Percentiles rank a stretch among this genome's conserved stretches.
Conservation (phyloP, 2,113 vertebrate species). For the rabbit (Oryctolagus cuniculus) region mOryCun1.1 NC_091448.1:11870501-11871000, state of each 20-base stretch:
- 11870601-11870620: accelerated
- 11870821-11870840: no score
- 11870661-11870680: neutral
- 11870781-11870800: neutral
- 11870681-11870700: neutral
- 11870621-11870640: neutral
- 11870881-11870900: neutral
- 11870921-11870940: neutral
- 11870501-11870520: accelerated
- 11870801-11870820: neutral
- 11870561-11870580: neutral
- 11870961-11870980: neutral
- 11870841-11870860: no score
- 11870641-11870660: neutral
- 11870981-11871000: neutral
- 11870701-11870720: neutral
- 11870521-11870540: neutral
- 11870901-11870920: neutral
- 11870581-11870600: neutral
- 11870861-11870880: neutral
- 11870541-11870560: neutral
- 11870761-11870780: neutral
- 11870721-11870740: neutral
- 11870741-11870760: neutral
- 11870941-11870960: neutral